A percentile compares a stretch with the other conserved stretches of the same genome.
Conservation (phyloP, 2,113 vertebrate species). For the Leptosomus discolor region DNA sequence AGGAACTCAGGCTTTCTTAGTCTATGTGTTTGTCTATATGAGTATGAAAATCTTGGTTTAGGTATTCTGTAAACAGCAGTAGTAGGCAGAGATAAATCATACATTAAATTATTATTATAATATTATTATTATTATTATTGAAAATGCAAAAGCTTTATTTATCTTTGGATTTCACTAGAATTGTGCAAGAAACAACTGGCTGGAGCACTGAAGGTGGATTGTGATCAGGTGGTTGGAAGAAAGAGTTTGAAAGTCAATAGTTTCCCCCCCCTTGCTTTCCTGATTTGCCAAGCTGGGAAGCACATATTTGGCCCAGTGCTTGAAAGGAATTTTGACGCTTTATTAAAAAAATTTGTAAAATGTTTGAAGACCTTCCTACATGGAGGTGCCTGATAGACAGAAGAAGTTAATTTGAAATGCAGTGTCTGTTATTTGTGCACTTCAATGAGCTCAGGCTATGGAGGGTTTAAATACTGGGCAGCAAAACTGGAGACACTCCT, state of each 20-base stretch:
- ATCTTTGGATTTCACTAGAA: not conserved
- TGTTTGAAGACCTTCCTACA: not conserved
- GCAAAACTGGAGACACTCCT: not conserved
- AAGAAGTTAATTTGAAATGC: not conserved
- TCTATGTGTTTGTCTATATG: not conserved
- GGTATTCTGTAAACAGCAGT: not conserved
- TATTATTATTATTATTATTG: not conserved
- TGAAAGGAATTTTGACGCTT: not conserved
- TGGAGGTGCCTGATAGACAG: not conserved
- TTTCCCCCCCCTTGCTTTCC: not conserved
- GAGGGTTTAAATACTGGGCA: not conserved
- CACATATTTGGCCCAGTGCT: not conserved
- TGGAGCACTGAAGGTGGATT: not conserved
- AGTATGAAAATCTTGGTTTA: not conserved
- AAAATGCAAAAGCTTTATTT: not conserved
- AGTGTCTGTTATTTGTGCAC: not conserved
- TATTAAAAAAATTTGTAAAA: not conserved
- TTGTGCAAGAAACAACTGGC: not conserved
- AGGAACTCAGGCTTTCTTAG: not conserved
- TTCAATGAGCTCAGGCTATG: not conserved
- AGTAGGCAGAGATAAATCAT: not conserved
- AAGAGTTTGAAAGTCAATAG: not conserved
- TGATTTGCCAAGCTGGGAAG: not conserved
- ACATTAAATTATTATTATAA: not conserved
- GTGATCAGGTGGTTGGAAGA: not conserved